Evolutionary conservation across 2,797 vertebrate genomes (phyloP).

Genomic region (Garrulus glandarius): DNA sequence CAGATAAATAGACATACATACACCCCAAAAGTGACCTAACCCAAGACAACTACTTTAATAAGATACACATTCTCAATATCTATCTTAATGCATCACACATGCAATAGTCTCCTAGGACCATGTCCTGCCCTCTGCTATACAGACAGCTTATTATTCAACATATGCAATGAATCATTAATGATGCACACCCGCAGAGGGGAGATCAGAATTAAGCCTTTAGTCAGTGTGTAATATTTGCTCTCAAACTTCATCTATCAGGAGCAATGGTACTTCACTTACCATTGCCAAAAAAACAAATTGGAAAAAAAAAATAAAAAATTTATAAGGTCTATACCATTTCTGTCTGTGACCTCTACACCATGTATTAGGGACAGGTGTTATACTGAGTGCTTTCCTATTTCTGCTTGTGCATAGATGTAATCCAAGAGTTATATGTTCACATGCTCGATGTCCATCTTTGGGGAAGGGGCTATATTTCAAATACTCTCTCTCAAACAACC

Average conservation of each 20-base stretch:
- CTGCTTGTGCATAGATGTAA: neutral
- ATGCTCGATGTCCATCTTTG: neutral
- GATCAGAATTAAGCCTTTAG: conserved; percentile 42
- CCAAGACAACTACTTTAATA: conserved; percentile 28
- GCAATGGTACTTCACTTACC: neutral
- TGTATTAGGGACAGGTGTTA: neutral
- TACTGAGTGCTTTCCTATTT: neutral
- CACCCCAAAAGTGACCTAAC: neutral
- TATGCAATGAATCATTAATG: conserved; percentile 63
- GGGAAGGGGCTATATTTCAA: neutral
- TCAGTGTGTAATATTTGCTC: neutral
- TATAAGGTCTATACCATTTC: neutral
- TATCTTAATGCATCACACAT: conserved; percentile 41
- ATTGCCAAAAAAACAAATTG: conserved; percentile 2
- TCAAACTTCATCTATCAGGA: neutral
- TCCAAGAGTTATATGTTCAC: neutral
- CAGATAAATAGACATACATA: neutral
- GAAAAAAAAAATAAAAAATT: neutral
- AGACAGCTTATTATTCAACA: conserved; percentile 61
- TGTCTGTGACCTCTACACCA: neutral
- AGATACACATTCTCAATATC: neutral
- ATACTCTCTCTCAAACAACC: neutral
- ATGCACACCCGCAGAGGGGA: neutral
- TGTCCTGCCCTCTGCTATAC: neutral
- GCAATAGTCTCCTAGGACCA: conserved; percentile 17